Evolutionary conservation across 2,797 vertebrate species (phyloP).

Genomic region (Acomys russatus): DNA sequence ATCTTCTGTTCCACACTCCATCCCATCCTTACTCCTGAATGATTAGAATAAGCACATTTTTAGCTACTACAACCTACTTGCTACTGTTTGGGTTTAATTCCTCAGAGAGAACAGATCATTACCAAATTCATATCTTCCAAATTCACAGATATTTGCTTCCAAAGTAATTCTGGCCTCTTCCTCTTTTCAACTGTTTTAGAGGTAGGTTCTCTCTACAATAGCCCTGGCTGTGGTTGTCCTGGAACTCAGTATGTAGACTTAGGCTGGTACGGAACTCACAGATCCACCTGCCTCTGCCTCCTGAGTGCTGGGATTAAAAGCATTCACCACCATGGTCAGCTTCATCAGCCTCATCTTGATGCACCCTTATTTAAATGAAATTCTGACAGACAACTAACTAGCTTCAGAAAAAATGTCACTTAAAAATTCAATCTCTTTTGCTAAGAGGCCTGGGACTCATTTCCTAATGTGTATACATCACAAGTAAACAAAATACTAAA

Average conservation of each 20-base stretch:
- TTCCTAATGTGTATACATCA: neutral
- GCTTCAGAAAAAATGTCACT: neutral
- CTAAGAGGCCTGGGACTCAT: neutral
- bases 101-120: neutral
- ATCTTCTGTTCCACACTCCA: neutral
- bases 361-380: neutral
- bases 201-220: neutral
- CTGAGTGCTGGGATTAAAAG: neutral
- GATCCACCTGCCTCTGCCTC: neutral
- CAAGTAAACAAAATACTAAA: neutral
- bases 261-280: neutral
- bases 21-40: neutral
- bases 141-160: neutral
- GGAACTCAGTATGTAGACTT: neutral
- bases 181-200: neutral
- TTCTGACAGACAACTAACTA: neutral
- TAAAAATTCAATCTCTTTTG: neutral
- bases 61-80: neutral
- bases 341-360: neutral
- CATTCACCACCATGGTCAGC: neutral
- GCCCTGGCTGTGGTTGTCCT: neutral
- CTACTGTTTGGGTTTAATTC: neutral
- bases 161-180: neutral
- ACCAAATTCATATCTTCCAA: neutral
- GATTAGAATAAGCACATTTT: neutral